phyloP scores from a whole-genome alignment of 1,140 invertebrate species.

The Drosophila lini region DNA sequence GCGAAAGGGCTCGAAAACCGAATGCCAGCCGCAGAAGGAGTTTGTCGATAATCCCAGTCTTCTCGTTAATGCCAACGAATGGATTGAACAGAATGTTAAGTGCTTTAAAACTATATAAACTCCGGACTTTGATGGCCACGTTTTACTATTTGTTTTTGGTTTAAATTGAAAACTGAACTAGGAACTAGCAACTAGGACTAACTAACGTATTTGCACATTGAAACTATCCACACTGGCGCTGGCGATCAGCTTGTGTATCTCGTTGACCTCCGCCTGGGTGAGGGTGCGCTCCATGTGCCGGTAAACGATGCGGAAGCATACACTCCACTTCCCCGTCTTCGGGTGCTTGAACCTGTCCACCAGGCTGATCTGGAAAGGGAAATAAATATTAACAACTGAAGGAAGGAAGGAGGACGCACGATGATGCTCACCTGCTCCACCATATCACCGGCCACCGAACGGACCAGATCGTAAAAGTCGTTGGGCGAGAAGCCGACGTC shows the following conservation, averaged over 20 bases:
- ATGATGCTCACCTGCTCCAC: constrained; percentile 92
- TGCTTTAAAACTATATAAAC: constrained; percentile 31
- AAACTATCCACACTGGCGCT: constrained; percentile 86
- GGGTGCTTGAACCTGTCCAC: constrained; percentile 96
- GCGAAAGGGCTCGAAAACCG: constrained; percentile 85
- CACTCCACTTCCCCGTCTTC: constrained; percentile 92
- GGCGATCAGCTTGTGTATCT: constrained; percentile 92
- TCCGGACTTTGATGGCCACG: constrained; percentile 6
- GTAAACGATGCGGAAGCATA: constrained; percentile 97
- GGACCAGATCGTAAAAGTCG: constrained; percentile 97
- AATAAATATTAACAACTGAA: not conserved
- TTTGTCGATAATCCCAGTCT: constrained; percentile 62
- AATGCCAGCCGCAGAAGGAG: constrained; percentile 41
- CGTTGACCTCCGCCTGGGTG: constrained; percentile 94
- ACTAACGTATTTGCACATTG: constrained; percentile 90
- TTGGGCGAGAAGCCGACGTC: constrained; percentile 89
- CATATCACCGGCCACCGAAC: constrained; percentile 93
- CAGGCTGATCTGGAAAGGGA: constrained; percentile 87
- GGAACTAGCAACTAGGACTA: constrained; percentile 76
- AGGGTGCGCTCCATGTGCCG: constrained; percentile 96
- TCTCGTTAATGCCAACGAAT: constrained; percentile 58
- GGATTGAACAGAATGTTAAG: constrained; percentile 61
- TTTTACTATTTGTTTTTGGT: constrained; percentile 39
- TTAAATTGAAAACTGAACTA: constrained; percentile 44
- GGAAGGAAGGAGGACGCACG: fast-evolving